Evolutionary conservation across 2,797 vertebrate genomes (phyloP), one percentile per base, ranked within the genome.

Genomic region (Thalassophryne amazonica): DNA sequence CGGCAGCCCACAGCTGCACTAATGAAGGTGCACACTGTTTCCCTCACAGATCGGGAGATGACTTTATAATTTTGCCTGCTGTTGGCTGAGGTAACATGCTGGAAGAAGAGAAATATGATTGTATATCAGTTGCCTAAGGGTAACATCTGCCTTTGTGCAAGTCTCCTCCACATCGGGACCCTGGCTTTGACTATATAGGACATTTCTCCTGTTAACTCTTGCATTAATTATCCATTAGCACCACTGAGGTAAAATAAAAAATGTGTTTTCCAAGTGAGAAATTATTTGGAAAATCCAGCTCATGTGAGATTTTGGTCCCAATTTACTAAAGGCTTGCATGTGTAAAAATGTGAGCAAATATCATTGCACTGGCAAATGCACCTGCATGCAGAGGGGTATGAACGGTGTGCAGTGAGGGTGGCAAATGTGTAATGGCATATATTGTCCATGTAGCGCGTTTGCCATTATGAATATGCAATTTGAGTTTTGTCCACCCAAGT

Each of bases 161-260:
- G 43, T 39, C 39, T 43, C 62, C 51, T 73, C 41, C 62, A 61
- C 52, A 61, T 66, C 58, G 65, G 56, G 45, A 47, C 54, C 59
- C 49, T 57, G 73, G 73, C 63, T 69, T 54, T 60, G 60, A 62
- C 57, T 68, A 56, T 37, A 73, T 68, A 69, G 48, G 55, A 77
- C 23, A 56, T 57, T 76, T 80, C 49, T 72, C 59, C 63, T 61
- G 32, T 53, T 80, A 70, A 39, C 37, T 48, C 39, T 37, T 47
- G 46, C 63, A 82, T 86, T 87, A 86, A 83, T 82, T 83, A 83
- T 31, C 77, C 70, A 79, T 84, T 73, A 76, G 51, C 55, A 72
- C 65, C 11, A 7, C 52, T 24, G 48, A 60, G 53, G 57, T 62
- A 50, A 58, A 67, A 73, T 60, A 29, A 30, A 46, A 17, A 66